Evolutionary conservation across 2,797 vertebrate species (phyloP).

Genomic region (Hipposideros larvatus): DNA sequence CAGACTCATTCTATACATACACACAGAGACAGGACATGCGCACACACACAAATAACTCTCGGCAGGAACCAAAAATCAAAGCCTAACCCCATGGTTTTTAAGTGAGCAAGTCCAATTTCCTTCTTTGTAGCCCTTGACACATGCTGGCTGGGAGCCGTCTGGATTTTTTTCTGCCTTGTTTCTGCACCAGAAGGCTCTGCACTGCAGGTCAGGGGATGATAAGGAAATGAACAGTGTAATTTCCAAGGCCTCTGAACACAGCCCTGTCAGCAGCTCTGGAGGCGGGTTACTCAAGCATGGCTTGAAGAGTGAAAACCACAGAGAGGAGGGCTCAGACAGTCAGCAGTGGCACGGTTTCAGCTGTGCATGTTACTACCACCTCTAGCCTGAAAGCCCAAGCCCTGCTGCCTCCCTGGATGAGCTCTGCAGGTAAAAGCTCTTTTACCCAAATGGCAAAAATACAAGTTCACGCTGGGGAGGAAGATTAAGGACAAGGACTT

Average conservation of each 20-base stretch:
- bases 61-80: slow-evolving; percentile 88
- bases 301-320: slow-evolving; percentile 79
- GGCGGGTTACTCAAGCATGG: slow-evolving; percentile 82
- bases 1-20: slow-evolving; percentile 68
- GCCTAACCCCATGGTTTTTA: slow-evolving; percentile 87
- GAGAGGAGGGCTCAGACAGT: slow-evolving; percentile 72
- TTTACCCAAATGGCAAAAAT: slow-evolving; percentile 73
- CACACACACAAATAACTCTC: slow-evolving; percentile 88
- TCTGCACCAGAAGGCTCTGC: slow-evolving; percentile 86
- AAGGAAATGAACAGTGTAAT: slow-evolving; percentile 86
- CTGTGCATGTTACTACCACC: slow-evolving; percentile 69
- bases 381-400: slow-evolving; percentile 72
- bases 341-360: slow-evolving; percentile 79
- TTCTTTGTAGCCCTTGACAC: slow-evolving; percentile 89
- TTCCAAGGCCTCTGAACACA: slow-evolving; percentile 85
- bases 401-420: slow-evolving; percentile 73
- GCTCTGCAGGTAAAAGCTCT: slow-evolving; percentile 56
- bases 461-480: slow-evolving; percentile 68
- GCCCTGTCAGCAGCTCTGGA: slow-evolving; percentile 88
- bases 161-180: slow-evolving; percentile 85
- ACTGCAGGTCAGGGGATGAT: slow-evolving; percentile 81
- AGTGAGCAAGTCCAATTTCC: slow-evolving; percentile 89
- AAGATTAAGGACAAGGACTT: slow-evolving; percentile 66
- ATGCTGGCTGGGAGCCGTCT: slow-evolving; percentile 86
- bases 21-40: slow-evolving; percentile 69